phyloP scores from a whole-genome alignment of 2,797 vertebrate species.

The Anomalospiza imberbis region DNA sequence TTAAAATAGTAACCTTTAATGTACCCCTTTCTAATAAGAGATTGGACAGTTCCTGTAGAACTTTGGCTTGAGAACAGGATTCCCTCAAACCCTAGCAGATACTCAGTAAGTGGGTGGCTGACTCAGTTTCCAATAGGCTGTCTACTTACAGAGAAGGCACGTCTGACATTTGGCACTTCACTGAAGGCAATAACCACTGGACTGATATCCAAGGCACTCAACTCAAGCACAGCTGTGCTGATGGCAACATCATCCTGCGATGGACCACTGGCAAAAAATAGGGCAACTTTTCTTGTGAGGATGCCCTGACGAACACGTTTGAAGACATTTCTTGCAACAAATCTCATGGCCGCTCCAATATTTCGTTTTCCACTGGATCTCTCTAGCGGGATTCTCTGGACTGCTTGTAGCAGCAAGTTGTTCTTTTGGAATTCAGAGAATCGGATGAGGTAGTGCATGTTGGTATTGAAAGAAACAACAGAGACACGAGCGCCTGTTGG shows the following conservation, averaged over 20 bases:
- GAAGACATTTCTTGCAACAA: conserved; percentile 83
- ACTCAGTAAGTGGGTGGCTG: not conserved
- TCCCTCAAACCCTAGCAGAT: not conserved
- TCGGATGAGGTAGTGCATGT: conserved; percentile 79
- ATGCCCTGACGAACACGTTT: conserved; percentile 79
- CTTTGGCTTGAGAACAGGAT: not conserved
- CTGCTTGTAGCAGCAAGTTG: conserved; percentile 68
- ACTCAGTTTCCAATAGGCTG: not conserved
- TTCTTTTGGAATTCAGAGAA: conserved; percentile 81
- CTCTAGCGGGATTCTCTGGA: conserved; percentile 75
- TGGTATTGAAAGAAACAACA: conserved; percentile 76
- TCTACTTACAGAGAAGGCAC: conserved; percentile 76
- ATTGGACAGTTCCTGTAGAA: not conserved
- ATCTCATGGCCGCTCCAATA: conserved; percentile 83
- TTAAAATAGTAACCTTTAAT: not conserved
- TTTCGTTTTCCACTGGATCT: conserved; percentile 70
- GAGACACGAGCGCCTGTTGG: conserved; percentile 82
- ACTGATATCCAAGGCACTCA: conserved; percentile 75
- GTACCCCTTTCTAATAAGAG: not conserved
- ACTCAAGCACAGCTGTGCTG: conserved; percentile 79
- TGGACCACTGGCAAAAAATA: conserved; percentile 79
- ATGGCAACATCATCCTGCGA: conserved; percentile 62
- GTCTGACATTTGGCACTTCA: conserved; percentile 60
- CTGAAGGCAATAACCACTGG: conserved; percentile 78
- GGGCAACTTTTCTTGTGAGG: conserved; percentile 81